Base-by-base conservation (phyloP, 64 coral and sea anemone genomes). In the Montipora sp. region DNA sequence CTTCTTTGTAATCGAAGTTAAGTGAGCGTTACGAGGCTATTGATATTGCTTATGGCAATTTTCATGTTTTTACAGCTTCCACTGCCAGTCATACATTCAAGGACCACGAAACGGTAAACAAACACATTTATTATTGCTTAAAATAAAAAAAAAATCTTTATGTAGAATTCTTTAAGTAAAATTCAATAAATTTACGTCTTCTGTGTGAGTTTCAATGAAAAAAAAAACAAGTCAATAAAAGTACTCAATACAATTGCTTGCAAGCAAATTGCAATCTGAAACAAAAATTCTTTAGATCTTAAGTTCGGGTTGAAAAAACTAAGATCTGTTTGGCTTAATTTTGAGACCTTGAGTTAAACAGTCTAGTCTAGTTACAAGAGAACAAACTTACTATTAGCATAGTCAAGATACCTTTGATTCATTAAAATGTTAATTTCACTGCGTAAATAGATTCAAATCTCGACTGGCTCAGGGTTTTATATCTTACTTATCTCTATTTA, bases 91-190 rank as follows among this genome's bases (percentile, higher is more conserved):
- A 87, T 49, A 93, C 96, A 59, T 88, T 95, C 43, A 98, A 98
- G 79, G 96, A 98, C 47, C 96, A 98, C 68, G 96, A 98, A 76
- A 93, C 94, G 88, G 96, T 98, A 71, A 92, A 80, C 78, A 20
- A 63, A 63, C 60, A 8, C 51, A 63, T 14, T 63, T 12, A 63
- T 63, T 12, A 63, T 63, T 63, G 60, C 60, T 63, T 12, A 3
- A 16, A 63, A 16, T 63, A 4, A 63, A 63, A 11, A 57, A 57
- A 57, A 57, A 57, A 3, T 8, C 11, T 57, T 8, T 57, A 5
- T 57, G 11, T 8, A 57, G 11, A 57, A 57, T 8, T 8, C 6
- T 11, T 57, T 57, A 57, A 57, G 11, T 57, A 57, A 57, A 6
- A 57, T 57, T 57, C 53, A 57, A 8, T 57, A 57, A 36, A 36